Conservation (phyloP, 2,113 vertebrate species). For the Paraplagusia blochii region DNA sequence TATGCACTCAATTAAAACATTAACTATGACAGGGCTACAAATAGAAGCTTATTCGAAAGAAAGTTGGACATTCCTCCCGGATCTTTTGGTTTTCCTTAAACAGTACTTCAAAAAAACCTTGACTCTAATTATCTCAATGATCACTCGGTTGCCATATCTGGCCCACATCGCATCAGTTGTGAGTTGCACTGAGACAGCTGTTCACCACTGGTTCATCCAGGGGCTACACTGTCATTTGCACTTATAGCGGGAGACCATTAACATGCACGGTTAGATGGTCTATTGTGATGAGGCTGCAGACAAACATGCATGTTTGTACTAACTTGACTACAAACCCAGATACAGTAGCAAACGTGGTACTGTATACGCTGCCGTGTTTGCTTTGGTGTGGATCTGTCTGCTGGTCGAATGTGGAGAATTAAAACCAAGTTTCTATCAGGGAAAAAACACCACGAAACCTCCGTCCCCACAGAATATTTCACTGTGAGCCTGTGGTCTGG, state of each 20-base stretch:
- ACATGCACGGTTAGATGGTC: constrained; percentile 33
- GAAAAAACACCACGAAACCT: not conserved
- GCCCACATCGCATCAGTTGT: constrained; percentile 6
- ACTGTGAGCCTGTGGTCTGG: constrained; percentile 12
- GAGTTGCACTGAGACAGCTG: too few species aligned
- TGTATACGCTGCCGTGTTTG: not conserved
- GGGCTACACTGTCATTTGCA: constrained; percentile 1
- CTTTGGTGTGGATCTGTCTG: not conserved
- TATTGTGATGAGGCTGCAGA: constrained; percentile 24
- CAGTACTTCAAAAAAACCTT: not conserved
- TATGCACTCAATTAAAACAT: too few species aligned
- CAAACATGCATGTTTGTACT: constrained; percentile 14
- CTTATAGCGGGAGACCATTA: constrained; percentile 34
- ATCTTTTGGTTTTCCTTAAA: not conserved
- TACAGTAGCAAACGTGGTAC: not conserved
- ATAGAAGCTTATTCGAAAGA: too few species aligned
- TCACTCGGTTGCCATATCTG: constrained; percentile 4
- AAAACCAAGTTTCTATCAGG: constrained; percentile 3
- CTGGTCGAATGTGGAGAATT: not conserved
- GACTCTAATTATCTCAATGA: constrained; percentile 9
- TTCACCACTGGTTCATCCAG: not conserved
- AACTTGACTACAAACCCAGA: constrained; percentile 11
- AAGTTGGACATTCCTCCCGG: too few species aligned
- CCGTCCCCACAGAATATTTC: constrained; percentile 7
- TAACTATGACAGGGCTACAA: too few species aligned